Evolutionary conservation across 2,113 vertebrate genomes (phyloP).

Genomic region (Cottus gobio): DNA sequence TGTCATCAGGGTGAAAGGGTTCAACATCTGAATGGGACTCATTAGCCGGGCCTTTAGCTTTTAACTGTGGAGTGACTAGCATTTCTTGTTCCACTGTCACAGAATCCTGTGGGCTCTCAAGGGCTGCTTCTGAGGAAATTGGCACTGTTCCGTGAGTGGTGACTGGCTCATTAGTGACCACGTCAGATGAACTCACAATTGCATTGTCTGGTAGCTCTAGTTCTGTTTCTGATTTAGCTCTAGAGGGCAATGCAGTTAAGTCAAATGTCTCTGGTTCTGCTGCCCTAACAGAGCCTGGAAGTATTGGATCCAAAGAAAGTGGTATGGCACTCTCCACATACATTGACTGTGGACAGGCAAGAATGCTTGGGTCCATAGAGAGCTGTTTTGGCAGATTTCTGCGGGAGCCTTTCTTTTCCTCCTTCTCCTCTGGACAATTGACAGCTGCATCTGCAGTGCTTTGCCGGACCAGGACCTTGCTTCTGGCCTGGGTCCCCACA

Average conservation of each 20-base stretch:
- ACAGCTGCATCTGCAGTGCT: slow-evolving; percentile 84
- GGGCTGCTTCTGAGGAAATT: slow-evolving; percentile 17
- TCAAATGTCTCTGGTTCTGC: slow-evolving; percentile 44
- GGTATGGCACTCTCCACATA: slow-evolving; percentile 81
- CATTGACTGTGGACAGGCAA: slow-evolving; percentile 77
- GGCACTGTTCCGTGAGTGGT: slow-evolving; percentile 11
- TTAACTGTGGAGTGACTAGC: slow-evolving; percentile 26
- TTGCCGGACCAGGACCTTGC: slow-evolving; percentile 80
- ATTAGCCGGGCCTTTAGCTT: slow-evolving; percentile 25
- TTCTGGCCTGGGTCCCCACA: slow-evolving; percentile 83
- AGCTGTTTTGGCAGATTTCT: slow-evolving; percentile 76
- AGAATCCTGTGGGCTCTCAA: slow-evolving; percentile 27
- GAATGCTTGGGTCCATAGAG: slow-evolving; percentile 82
- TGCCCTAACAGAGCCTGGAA: slow-evolving; percentile 51
- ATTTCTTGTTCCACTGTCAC: slow-evolving; percentile 43
- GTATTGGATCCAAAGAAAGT: slow-evolving; percentile 75
- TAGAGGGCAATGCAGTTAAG: slow-evolving; percentile 18
- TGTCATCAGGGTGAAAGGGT: slow-evolving; percentile 40
- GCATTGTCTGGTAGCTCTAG: slow-evolving; percentile 19
- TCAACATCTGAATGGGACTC: slow-evolving; percentile 44
- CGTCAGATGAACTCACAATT: slow-evolving; percentile 37
- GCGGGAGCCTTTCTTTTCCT: slow-evolving; percentile 66
- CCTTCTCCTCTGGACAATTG: slow-evolving; percentile 81
- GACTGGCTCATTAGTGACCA: slow-evolving; percentile 46
- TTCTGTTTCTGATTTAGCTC: slow-evolving; percentile 25